Conservation (phyloP, 1,140 invertebrate genomes). For the Cotesia vestalis region DNA sequence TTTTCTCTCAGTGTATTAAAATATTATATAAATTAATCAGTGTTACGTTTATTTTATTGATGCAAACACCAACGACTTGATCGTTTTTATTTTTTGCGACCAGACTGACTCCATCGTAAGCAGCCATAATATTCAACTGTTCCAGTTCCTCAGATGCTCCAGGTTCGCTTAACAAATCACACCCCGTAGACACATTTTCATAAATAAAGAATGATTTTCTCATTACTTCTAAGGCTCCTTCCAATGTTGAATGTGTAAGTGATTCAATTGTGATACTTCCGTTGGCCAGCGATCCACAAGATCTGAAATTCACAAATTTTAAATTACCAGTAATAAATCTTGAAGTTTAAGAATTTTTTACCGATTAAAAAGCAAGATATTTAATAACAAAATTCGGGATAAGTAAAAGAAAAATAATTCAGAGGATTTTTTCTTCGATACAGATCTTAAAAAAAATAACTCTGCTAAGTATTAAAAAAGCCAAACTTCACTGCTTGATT, state of each 20-base stretch:
- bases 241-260: slow-evolving; percentile 50
- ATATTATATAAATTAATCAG: background rate
- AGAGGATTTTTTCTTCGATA: too few relatives aligned
- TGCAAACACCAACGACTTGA: slow-evolving; percentile 68
- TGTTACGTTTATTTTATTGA: slow-evolving; percentile 74
- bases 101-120: slow-evolving; percentile 73
- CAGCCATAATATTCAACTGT: slow-evolving; percentile 67
- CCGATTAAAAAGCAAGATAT: too few relatives aligned
- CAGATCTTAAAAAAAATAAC: too few relatives aligned
- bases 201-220: slow-evolving; percentile 68
- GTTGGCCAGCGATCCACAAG: slow-evolving; percentile 52
- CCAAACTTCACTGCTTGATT: too few relatives aligned
- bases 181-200: slow-evolving; percentile 67
- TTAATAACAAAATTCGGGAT: too few relatives aligned
- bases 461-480: too few relatives aligned
- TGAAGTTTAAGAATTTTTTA: too few relatives aligned
- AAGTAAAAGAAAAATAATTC: too few relatives aligned
- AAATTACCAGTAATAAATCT: background rate
- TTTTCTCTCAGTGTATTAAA: slow-evolving; percentile 1
- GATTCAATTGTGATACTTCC: slow-evolving; percentile 54
- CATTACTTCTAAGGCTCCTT: slow-evolving; percentile 64
- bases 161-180: slow-evolving; percentile 66
- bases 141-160: slow-evolving; percentile 69
- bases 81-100: slow-evolving; percentile 67
- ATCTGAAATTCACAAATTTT: background rate